Conservation (phyloP, 2,113 vertebrate genomes). For the Neotoma lepida region DNA sequence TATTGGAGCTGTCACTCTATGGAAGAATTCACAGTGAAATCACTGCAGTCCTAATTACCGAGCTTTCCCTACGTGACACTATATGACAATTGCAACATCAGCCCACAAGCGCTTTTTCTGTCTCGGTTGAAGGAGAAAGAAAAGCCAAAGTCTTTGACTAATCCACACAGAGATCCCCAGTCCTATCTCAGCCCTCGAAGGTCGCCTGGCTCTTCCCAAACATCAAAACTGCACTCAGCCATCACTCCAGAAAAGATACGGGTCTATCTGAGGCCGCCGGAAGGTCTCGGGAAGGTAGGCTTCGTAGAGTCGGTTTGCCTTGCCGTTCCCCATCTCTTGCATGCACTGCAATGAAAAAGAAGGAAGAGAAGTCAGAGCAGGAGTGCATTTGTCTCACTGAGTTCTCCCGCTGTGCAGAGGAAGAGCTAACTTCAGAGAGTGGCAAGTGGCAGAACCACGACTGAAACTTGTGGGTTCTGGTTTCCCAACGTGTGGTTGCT, state of each 20-base stretch:
- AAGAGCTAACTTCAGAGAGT: neutral
- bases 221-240: neutral
- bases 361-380: neutral
- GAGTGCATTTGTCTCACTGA: neutral
- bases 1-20: constrained; percentile 35
- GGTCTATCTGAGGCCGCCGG: constrained; percentile 95
- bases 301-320: constrained; percentile 96
- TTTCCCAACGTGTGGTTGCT: neutral
- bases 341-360: constrained; percentile 89
- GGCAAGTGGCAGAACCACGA: neutral
- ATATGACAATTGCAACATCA: neutral
- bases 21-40: constrained; percentile 42
- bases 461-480: neutral
- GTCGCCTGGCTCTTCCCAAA: constrained; percentile 13
- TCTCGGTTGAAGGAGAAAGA: neutral
- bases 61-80: neutral
- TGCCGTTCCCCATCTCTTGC: constrained; percentile 98
- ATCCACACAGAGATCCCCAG: neutral
- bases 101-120: neutral
- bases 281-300: constrained; percentile 97
- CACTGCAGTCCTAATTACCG: neutral
- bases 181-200: neutral
- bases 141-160: neutral
- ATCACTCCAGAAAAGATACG: constrained; percentile 87
- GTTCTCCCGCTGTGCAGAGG: neutral